Evolutionary conservation across 1,140 invertebrate genomes (phyloP).

Genomic region (Helicoverpa zea): DNA sequence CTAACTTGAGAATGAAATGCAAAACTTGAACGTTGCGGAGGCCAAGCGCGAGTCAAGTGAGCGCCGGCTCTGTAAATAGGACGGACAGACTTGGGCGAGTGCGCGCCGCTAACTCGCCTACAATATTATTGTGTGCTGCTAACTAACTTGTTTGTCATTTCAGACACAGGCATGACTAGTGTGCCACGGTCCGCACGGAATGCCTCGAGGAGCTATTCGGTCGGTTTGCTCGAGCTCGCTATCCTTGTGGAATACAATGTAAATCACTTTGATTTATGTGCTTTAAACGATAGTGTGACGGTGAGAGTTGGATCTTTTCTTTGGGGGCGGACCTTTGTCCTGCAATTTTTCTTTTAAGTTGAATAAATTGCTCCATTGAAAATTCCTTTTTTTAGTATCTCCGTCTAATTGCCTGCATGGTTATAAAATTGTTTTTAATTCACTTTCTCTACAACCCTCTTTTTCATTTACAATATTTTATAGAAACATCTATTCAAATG

Average conservation of each 20-base stretch:
- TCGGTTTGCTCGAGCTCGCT: slow-evolving; percentile 31
- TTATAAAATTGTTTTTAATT: too few species aligned
- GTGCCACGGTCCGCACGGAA: slow-evolving; percentile 37
- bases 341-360: slow-evolving; percentile 15
- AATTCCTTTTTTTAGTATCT: background rate
- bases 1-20: slow-evolving; percentile 70
- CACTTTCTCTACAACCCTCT: too few species aligned
- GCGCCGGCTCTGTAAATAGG: slow-evolving; percentile 65
- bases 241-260: slow-evolving; percentile 39
- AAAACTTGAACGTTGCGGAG: slow-evolving; percentile 66
- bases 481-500: too few species aligned
- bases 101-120: slow-evolving; percentile 62
- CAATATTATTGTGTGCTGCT: slow-evolving; percentile 70
- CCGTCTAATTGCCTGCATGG: too few species aligned
- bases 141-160: slow-evolving; percentile 72
- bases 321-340: background rate
- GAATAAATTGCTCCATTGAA: background rate
- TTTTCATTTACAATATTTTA: too few species aligned
- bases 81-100: slow-evolving; percentile 57
- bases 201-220: slow-evolving; percentile 44
- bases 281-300: slow-evolving; percentile 17
- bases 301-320: slow-evolving; percentile 7
- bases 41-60: slow-evolving; percentile 69
- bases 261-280: slow-evolving; percentile 40
- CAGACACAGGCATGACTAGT: slow-evolving; percentile 41